Evolutionary conservation across 2,113 vertebrate genomes (phyloP).

Genomic region (Bubo bubo): DNA sequence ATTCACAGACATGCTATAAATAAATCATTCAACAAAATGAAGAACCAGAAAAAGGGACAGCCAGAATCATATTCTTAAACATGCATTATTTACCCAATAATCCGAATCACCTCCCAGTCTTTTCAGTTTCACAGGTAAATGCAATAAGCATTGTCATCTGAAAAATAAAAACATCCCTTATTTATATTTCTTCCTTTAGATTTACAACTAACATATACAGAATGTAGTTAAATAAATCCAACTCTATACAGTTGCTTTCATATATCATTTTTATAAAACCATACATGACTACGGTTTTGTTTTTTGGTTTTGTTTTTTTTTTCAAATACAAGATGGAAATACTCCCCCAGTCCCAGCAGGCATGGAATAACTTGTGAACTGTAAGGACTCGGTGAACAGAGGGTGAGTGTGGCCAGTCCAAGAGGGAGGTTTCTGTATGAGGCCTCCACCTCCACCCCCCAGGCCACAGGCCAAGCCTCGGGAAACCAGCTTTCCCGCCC

Average conservation of each 20-base stretch:
- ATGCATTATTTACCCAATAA: neutral
- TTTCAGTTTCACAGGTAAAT: neutral
- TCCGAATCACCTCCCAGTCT: neutral
- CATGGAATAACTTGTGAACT: neutral
- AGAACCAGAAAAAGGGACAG: neutral
- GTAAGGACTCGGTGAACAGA: neutral
- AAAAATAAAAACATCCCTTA: neutral
- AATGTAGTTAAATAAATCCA: neutral
- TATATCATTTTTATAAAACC: neutral
- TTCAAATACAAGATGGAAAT: neutral
- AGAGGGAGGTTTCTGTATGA: neutral
- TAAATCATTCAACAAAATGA: conserved; percentile 33
- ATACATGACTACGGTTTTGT: fast-evolving
- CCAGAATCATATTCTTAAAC: neutral
- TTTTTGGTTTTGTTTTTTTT: neutral
- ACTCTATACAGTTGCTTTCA: neutral
- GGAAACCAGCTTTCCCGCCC: neutral
- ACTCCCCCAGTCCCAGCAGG: neutral
- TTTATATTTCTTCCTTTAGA: neutral
- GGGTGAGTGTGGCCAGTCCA: neutral
- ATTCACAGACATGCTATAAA: conserved; percentile 10
- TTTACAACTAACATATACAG: neutral
- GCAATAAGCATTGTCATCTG: neutral
- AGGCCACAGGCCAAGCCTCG: neutral
- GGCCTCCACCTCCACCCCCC: neutral